These are phyloP conservation scores for Baccha elongata DNA, from an alignment of 2,888 invertebrate species.

Conservation along the genomic window DNA sequence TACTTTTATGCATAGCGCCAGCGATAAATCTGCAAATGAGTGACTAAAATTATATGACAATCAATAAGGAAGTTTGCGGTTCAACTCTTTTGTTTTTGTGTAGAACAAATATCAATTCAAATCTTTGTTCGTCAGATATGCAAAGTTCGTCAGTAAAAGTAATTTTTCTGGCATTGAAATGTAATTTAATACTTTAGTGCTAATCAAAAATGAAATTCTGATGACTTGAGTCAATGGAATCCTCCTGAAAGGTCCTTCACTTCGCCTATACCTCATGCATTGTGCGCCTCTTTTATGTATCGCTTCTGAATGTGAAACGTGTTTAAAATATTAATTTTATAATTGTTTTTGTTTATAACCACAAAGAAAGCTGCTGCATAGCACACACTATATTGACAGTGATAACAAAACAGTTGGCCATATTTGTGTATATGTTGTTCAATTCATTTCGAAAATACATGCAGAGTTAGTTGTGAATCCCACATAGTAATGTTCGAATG, in stretches of 20 bases:
- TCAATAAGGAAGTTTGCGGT: conserved; percentile 10
- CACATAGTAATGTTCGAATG: conserved; percentile 16
- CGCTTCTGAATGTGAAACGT: conserved; percentile 14
- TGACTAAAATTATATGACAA: not conserved
- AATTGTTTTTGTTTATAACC: conserved; percentile 34
- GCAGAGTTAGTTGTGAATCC: conserved; percentile 21
- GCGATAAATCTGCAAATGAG: not conserved
- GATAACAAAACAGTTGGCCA: conserved; percentile 4
- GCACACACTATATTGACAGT: not conserved
- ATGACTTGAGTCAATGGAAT: conserved; percentile 38
- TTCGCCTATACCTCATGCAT: conserved; percentile 8
- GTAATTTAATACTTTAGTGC: not conserved
- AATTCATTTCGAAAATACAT: conserved; percentile 12
- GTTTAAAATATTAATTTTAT: conserved; percentile 41
- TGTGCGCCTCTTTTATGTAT: conserved; percentile 7
- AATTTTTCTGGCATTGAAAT: conserved; percentile 35
- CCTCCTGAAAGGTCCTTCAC: conserved; percentile 59
- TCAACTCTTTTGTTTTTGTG: conserved; percentile 39
- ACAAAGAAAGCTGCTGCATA: conserved; percentile 46
- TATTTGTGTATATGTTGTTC: conserved; percentile 12
- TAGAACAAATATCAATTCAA: not conserved
- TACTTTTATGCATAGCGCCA: conserved; percentile 3
- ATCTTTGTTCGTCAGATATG: no score
- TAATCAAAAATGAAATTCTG: conserved; percentile 4
- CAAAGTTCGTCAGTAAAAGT: not conserved